A percentile compares a stretch with the other conserved stretches of the same genome.
Conservation (phyloP, 1,140 invertebrate genomes). For the Orchesella cincta region DNA sequence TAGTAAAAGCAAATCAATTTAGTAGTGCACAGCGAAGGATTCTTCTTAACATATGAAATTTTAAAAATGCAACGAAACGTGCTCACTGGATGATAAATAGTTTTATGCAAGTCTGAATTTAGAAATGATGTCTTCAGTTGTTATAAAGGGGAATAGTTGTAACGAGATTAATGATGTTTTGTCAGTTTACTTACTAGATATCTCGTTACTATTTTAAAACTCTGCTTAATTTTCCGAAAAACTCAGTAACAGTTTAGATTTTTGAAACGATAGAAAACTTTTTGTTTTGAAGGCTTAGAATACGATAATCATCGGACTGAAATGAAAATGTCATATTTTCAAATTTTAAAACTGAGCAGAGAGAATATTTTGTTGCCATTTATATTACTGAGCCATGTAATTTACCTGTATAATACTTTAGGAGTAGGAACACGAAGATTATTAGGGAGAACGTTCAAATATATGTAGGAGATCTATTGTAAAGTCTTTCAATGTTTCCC, state of each 20-base stretch:
- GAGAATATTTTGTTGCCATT: too few relatives aligned
- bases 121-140: neutral
- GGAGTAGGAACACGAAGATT: too few relatives aligned
- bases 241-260: neutral
- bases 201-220: neutral
- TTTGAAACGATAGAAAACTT: too few relatives aligned
- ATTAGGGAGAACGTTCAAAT: too few relatives aligned
- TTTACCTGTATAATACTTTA: too few relatives aligned
- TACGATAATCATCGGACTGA: too few relatives aligned
- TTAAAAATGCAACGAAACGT: neutral
- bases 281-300: too few relatives aligned
- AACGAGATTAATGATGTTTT: neutral
- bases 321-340: too few relatives aligned
- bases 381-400: too few relatives aligned
- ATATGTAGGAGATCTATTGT: too few relatives aligned
- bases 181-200: neutral
- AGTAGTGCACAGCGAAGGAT: neutral
- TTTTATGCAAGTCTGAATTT: conserved; percentile 38
- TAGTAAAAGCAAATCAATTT: neutral
- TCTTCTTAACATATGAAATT: neutral
- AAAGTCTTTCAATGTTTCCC: too few relatives aligned
- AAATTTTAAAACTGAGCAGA: too few relatives aligned
- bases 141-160: neutral
- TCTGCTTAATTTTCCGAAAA: neutral
- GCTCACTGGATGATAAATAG: conserved; percentile 11